Evolutionary conservation across 1,140 invertebrate species (phyloP), one percentile per base, ranked within the genome.

Genomic region (Zaprionus nigranus): DNA sequence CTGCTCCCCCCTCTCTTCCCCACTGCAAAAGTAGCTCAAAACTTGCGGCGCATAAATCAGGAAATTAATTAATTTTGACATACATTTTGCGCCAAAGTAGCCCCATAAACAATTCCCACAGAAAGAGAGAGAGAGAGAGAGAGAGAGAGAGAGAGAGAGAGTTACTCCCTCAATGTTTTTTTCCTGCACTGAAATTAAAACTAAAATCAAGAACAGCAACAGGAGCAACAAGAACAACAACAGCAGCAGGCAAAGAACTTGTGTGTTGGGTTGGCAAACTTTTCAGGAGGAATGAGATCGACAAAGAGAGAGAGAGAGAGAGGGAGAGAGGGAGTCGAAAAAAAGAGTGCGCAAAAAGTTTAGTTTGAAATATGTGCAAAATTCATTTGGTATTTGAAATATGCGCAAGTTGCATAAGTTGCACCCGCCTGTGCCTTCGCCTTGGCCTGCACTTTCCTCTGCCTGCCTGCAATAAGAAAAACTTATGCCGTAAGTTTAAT

Each of bases 31-130:
- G 58, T 74, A 71, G 51, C 63, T 75, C n/a, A 17, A 75, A 90
- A 82, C 54, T 86, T 85, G 73, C 59, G 74, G 69, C 72, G 84
- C 90, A 91, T 91, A 91, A 91, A 91, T 91, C 88, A 91, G 74
- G 82, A 91, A 91, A 91, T 91, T 91, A 91, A 91, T 91, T 91
- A 91, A 91, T 91, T 91, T 91, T 91, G 88, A 91, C 88, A 91
- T 82, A 91, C 90, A 90, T 88, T 78, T 78, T 80, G 65, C 53
- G 61, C 70, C 69, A 78, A 86, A 84, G 84, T 74, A 79, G 78
- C 68, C 61, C 68, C 77, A 85, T 90, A 82, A 88, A 85, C 79
- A 85, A 82, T 81, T 85, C 46, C 12, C 46, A 12, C 0, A 51
- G 5, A 17, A 5, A 46, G 15, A 13, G 2, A 30, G 3, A 3